Evolutionary conservation across 2,888 invertebrate genomes (phyloP).

Genomic region (Podotricha telesiphe): DNA sequence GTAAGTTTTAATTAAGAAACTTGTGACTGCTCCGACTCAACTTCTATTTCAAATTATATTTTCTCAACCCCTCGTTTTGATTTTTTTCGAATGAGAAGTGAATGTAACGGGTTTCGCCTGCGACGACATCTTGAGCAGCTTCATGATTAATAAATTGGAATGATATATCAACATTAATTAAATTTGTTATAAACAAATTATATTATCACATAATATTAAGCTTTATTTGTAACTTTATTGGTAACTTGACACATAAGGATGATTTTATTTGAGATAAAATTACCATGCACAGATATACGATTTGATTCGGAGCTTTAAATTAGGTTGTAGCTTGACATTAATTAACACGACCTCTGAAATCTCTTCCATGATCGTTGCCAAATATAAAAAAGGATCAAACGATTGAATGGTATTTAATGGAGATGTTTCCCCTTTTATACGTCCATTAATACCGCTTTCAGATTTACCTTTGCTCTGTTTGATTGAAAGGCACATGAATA

Average conservation of each 20-base stretch:
- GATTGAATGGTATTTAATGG: constrained; percentile 83
- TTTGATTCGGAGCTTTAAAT: constrained; percentile 16
- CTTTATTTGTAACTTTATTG: too few species aligned
- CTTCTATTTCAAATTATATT: constrained; percentile 83
- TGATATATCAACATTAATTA: neutral
- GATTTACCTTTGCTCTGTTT: constrained; percentile 68
- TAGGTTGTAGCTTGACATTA: constrained; percentile 53
- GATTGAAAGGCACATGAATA: constrained; percentile 67
- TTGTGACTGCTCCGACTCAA: constrained; percentile 79
- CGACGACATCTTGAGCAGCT: constrained; percentile 3
- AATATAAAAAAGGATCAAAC: constrained; percentile 83
- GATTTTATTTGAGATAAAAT: neutral
- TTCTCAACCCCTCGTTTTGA: constrained; percentile 74
- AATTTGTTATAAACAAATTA: neutral
- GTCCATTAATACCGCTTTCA: constrained; percentile 81
- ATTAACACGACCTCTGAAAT: constrained; percentile 71
- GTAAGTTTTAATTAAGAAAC: constrained; percentile 85
- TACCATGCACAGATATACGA: neutral
- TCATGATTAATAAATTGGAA: constrained; percentile 14
- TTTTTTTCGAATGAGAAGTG: constrained; percentile 48
- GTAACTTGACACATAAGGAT: neutral
- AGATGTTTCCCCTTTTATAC: constrained; percentile 78
- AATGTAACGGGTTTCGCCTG: constrained; percentile 67
- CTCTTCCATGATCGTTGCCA: constrained; percentile 74
- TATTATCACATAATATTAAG: neutral